Evolutionary conservation across 1,140 invertebrate species (phyloP).

Genomic region (Coenobita brevimanus): DNA sequence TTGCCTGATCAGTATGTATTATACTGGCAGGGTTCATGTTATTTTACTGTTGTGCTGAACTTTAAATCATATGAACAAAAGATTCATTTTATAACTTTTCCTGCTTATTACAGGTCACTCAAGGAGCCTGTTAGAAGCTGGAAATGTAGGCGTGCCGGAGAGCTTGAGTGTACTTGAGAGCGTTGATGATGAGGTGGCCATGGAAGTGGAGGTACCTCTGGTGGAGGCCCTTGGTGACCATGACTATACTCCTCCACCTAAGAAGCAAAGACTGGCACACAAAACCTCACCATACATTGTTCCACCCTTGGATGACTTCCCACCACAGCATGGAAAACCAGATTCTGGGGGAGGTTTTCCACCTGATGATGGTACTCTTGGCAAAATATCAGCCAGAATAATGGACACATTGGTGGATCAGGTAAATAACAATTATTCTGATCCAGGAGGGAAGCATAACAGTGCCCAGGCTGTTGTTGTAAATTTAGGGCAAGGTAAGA

Average conservation of each 20-base stretch:
- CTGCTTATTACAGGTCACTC: slow-evolving; percentile 61
- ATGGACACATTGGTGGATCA: slow-evolving; percentile 55
- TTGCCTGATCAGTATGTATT: too few species aligned
- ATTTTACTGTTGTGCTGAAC: too few species aligned
- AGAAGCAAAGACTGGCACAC: slow-evolving; percentile 39
- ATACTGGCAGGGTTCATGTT: too few species aligned
- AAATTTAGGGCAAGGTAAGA: slow-evolving; percentile 48
- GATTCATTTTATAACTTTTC: too few species aligned
- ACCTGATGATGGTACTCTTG: slow-evolving; percentile 34
- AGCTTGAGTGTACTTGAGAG: slow-evolving; percentile 46
- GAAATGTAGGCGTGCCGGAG: slow-evolving; percentile 46
- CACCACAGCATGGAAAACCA: slow-evolving; percentile 35
- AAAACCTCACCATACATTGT: slow-evolving; percentile 41
- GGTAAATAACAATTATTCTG: slow-evolving; percentile 45
- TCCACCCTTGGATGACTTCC: slow-evolving; percentile 47
- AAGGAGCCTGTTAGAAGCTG: slow-evolving; percentile 62
- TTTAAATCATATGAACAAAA: too few species aligned
- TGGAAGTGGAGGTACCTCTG: slow-evolving; percentile 37
- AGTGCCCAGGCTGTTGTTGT: slow-evolving; percentile 46
- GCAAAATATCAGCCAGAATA: slow-evolving; percentile 53
- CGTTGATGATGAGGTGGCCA: slow-evolving; percentile 58
- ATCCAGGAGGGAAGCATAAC: slow-evolving; percentile 42
- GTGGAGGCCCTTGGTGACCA: slow-evolving; percentile 58
- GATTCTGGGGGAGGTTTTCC: slow-evolving; percentile 54
- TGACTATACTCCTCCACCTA: slow-evolving; percentile 59